These are phyloP conservation scores for Proales similis DNA, from an alignment of 1,140 invertebrate genomes.

Conservation along the genomic window DNA sequence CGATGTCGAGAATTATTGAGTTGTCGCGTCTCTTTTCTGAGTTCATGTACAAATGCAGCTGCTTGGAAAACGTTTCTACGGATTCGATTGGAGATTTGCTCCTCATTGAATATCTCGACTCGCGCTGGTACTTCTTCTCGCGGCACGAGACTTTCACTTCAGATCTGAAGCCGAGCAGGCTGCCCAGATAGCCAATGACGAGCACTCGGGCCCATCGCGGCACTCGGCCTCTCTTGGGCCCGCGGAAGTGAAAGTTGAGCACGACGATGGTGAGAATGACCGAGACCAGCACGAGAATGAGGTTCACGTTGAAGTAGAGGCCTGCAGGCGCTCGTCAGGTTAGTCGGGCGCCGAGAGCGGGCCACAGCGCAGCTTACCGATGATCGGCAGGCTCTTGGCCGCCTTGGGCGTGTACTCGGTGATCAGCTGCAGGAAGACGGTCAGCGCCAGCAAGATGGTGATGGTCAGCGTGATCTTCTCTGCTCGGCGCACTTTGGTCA, in stretches of 20 bases:
- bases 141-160: constrained; percentile 15
- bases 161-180: constrained; percentile 22
- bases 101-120: neutral
- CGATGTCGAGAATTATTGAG: neutral
- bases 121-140: no score
- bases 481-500: neutral
- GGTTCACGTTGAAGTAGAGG: constrained; percentile 35
- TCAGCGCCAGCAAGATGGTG: constrained; percentile 34
- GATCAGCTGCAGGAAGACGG: constrained; percentile 36
- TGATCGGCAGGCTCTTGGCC: constrained; percentile 21
- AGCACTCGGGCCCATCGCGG: constrained; percentile 15
- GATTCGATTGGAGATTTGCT: neutral
- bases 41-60: neutral
- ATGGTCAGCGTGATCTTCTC: constrained; percentile 38
- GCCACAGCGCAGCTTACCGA: neutral
- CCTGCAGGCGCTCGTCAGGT: neutral
- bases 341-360: no score
- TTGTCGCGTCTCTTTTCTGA: neutral
- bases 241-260: constrained; percentile 36
- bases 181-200: constrained; percentile 31
- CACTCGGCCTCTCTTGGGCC: constrained; percentile 34
- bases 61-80: neutral
- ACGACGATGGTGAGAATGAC: constrained; percentile 29
- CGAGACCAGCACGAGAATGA: constrained; percentile 35
- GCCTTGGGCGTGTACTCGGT: constrained; percentile 37